A percentile compares a stretch with the other conserved stretches of the same genome.
These are phyloP conservation scores for Brienomyrus longianalis DNA, from an alignment of 2,113 vertebrate species.

Conservation along the genomic window DNA sequence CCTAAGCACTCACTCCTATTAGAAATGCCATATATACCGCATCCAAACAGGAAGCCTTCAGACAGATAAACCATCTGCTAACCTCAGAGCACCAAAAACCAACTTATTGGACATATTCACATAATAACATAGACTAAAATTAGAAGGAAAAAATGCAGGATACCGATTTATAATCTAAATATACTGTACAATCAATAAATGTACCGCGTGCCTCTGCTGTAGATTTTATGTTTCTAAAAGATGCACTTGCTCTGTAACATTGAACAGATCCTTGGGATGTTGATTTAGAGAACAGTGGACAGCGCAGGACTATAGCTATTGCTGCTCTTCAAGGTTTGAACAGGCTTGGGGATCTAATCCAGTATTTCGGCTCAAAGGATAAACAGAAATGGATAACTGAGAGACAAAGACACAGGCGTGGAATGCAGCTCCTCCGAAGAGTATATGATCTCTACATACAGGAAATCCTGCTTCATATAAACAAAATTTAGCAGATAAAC, in stretches of 20 bases:
- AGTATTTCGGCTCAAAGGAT: not conserved
- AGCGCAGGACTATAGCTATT: not conserved
- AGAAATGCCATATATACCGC: not conserved
- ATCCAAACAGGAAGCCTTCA: not conserved
- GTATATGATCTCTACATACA: too few species aligned
- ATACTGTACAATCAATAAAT: not conserved
- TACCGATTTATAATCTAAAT: not conserved
- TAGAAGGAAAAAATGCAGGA: not conserved
- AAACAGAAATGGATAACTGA: not conserved
- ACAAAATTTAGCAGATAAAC: too few species aligned
- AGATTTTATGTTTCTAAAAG: not conserved
- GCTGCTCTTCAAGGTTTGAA: not conserved
- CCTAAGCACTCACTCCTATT: not conserved
- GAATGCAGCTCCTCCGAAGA: not conserved
- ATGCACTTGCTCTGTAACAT: not conserved
- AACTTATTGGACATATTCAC: not conserved
- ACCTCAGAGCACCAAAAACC: not conserved
- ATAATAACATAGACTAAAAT: not conserved
- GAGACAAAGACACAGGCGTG: not conserved
- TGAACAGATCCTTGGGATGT: not conserved
- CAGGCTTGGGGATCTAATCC: not conserved
- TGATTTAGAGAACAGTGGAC: not conserved
- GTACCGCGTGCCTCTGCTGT: not conserved
- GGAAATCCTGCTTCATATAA: not conserved
- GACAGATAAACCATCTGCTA: not conserved